Conservation (phyloP, 2,888 invertebrate species). For the Geophilus truncorum region DNA sequence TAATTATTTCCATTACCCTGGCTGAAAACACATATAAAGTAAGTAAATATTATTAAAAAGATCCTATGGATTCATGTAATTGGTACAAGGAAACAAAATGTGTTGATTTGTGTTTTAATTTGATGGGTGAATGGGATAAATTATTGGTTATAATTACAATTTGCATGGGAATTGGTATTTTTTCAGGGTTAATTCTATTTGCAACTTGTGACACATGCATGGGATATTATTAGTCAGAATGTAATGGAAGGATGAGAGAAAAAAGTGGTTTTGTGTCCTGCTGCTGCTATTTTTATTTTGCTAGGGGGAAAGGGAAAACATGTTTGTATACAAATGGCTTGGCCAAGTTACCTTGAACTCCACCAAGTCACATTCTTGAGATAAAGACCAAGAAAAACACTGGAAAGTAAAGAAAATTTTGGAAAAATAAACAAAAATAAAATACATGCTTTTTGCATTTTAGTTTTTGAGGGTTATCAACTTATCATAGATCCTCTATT, state of each 20-base stretch:
- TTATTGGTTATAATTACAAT: not conserved
- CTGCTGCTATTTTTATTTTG: constrained; percentile 24
- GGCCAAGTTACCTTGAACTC: constrained; percentile 27
- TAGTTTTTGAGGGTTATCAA: too few species aligned
- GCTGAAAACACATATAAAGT: not conserved
- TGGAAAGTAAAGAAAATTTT: not conserved
- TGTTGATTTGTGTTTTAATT: not conserved
- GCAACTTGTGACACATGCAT: not conserved
- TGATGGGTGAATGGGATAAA: not conserved
- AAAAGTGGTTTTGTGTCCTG: constrained; percentile 25
- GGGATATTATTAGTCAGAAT: constrained; percentile 24
- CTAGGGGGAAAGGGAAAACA: constrained; percentile 22
- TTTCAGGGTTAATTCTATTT: not conserved
- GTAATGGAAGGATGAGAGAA: not conserved
- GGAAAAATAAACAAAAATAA: not conserved
- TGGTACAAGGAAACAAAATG: not conserved
- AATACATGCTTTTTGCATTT: not conserved
- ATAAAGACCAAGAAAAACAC: not conserved
- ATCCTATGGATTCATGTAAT: not conserved
- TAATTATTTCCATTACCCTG: too few species aligned
- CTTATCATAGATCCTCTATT: too few species aligned
- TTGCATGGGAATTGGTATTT: not conserved
- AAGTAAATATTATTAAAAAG: not conserved
- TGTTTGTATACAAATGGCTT: constrained; percentile 19
- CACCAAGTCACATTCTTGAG: constrained; percentile 21